Conservation (phyloP, 2,888 invertebrate genomes). For the Tetheella fluctuosa region DNA sequence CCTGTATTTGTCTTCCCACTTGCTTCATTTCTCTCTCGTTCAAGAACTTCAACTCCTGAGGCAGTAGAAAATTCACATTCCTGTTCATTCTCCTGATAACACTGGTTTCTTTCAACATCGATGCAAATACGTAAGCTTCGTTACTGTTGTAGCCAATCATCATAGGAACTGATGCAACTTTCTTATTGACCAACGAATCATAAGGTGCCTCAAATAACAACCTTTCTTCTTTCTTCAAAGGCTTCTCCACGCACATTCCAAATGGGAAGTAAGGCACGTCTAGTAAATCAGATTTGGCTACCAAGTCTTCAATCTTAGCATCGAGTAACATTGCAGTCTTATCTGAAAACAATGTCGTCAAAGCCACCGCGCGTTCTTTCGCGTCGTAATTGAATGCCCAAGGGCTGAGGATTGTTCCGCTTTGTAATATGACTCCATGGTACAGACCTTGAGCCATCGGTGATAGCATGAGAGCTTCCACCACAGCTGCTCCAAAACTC, state of each 20-base stretch:
- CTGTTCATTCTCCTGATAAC: constrained; percentile 41
- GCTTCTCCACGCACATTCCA: constrained; percentile 64
- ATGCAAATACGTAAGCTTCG: constrained; percentile 71
- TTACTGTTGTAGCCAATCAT: constrained; percentile 71
- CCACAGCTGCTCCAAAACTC: constrained; percentile 71
- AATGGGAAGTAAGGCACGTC: constrained; percentile 66
- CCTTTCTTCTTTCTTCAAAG: constrained; percentile 59
- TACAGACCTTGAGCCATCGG: constrained; percentile 58
- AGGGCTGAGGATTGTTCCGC: constrained; percentile 69
- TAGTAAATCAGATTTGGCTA: constrained; percentile 48
- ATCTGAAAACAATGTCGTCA: constrained; percentile 41
- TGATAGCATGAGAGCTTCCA: constrained; percentile 61
- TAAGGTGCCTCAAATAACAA: constrained; percentile 61
- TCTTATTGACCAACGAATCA: constrained; percentile 48
- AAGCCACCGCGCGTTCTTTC: constrained; percentile 47
- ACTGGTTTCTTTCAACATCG: constrained; percentile 49
- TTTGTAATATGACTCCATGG: constrained; percentile 72
- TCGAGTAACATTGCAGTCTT: constrained; percentile 41
- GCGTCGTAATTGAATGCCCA: constrained; percentile 75
- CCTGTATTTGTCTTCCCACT: constrained; percentile 51
- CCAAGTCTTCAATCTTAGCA: constrained; percentile 47
- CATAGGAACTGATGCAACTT: constrained; percentile 54
- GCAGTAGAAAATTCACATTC: constrained; percentile 53
- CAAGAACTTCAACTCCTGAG: constrained; percentile 61
- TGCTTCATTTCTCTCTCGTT: constrained; percentile 55